A percentile compares a stretch with the other conserved stretches of the same genome.
Conservation (phyloP, 2,888 invertebrate species). For the Apamea monoglypha region DNA sequence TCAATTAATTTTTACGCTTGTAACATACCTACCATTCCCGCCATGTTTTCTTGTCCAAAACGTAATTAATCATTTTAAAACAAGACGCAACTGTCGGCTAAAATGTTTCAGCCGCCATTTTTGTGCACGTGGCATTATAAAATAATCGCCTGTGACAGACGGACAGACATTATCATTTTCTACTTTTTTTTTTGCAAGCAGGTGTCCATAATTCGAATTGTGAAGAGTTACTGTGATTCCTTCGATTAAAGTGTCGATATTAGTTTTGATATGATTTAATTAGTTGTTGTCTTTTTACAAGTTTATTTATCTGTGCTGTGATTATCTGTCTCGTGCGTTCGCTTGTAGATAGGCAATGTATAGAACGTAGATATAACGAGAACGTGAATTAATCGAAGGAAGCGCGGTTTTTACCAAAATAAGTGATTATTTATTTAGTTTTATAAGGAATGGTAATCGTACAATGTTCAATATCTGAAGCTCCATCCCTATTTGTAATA, state of each 20-base stretch:
- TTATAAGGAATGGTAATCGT: constrained; percentile 73
- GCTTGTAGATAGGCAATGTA: constrained; percentile 43
- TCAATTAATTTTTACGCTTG: constrained; percentile 38
- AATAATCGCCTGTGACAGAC: background rate
- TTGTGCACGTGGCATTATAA: background rate
- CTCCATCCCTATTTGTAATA: constrained; percentile 55
- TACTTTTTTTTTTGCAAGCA: constrained; percentile 46
- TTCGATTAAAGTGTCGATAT: constrained; percentile 50
- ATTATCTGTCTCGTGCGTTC: constrained; percentile 50
- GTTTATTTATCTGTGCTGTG: constrained; percentile 60
- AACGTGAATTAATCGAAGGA: constrained; percentile 70
- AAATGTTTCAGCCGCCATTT: background rate
- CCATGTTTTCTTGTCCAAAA: background rate
- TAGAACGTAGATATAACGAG: constrained; percentile 34
- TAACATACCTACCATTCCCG: constrained; percentile 15
- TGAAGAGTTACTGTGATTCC: constrained; percentile 56
- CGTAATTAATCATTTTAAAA: constrained; percentile 2
- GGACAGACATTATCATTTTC: background rate
- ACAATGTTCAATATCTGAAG: constrained; percentile 62
- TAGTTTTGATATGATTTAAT: constrained; percentile 53
- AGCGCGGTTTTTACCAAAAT: constrained; percentile 63
- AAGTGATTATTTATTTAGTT: constrained; percentile 82
- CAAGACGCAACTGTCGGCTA: background rate
- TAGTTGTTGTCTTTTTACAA: constrained; percentile 42
- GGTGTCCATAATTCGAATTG: constrained; percentile 74